Evolutionary conservation across 1,140 invertebrate genomes (phyloP).

Genomic region (Limonius californicus): DNA sequence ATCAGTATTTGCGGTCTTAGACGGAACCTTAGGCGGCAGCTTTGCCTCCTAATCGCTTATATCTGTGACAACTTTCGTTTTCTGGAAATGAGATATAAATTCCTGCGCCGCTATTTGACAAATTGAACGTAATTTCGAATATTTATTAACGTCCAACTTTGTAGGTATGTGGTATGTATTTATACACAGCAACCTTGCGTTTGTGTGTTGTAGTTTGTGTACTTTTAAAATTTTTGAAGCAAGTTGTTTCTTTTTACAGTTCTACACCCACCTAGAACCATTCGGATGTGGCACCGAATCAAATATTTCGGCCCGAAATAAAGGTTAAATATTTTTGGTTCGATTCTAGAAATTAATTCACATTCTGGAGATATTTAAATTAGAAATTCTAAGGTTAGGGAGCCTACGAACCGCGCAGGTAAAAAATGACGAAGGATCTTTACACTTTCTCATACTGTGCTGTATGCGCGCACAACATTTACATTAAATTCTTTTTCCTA

Average conservation of each 20-base stretch:
- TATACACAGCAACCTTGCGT: too few species aligned
- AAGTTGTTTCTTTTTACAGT: too few species aligned
- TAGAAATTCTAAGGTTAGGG: neutral
- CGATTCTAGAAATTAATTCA: neutral
- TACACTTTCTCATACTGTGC: too few species aligned
- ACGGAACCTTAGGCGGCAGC: neutral
- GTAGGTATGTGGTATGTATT: neutral
- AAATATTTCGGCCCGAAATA: too few species aligned
- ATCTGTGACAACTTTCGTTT: slow-evolving; percentile 14
- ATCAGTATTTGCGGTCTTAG: slow-evolving; percentile 16
- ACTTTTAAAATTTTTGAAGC: too few species aligned
- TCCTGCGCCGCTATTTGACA: slow-evolving; percentile 4
- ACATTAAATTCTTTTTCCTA: too few species aligned
- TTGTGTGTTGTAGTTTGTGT: too few species aligned
- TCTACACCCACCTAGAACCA: too few species aligned
- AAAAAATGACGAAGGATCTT: neutral
- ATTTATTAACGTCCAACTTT: slow-evolving; percentile 4
- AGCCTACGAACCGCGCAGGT: neutral
- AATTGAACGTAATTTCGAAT: neutral
- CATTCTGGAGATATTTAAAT: neutral
- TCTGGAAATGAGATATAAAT: slow-evolving; percentile 14
- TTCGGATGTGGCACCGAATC: too few species aligned
- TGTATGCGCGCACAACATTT: too few species aligned
- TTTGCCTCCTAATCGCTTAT: slow-evolving; percentile 11
- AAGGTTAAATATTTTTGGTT: too few species aligned